Evolutionary conservation across 2,888 invertebrate species (phyloP), one percentile per base, ranked within the genome.

Genomic region (Saturnia pavonia): DNA sequence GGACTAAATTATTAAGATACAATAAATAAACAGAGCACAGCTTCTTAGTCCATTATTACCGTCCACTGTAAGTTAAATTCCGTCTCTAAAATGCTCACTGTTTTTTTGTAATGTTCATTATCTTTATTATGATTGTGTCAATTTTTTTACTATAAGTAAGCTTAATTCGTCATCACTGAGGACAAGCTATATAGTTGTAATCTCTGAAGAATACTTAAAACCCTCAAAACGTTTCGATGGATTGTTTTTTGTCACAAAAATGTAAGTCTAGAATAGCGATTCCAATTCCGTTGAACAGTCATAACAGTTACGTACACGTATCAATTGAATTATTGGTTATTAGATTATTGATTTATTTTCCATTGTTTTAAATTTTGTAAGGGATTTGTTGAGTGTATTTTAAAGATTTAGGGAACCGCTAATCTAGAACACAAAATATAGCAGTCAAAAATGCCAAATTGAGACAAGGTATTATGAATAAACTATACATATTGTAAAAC

Each of bases 11-110:
- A 27, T 27, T 57, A 27, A 19, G 25, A 27, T 60, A 60, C 11
- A 6, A 60, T 60, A 60, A 60, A 27, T 60, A 27, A 60, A 27
- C 19, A 25, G 14, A 60, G 57, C 76, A 72, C 73, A 71, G 75
- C 74, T 76, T 73, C 60, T 73, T 72, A 74, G 71, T 72, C 75
- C 71, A 72, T 80, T 76, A 76, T 74, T 80, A 84, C 91, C 91
- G 91, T 91, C 91, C 91, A 88, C 40, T 75, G 72, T 73, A 72
- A 60, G 80, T 79, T 82, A 79, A 77, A 88, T 77, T 87, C 90
- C 90, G 91, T 91, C 90, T 88, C 82, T 80, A 74, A 78, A 75
- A 75, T 79, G 81, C 80, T 85, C 77, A 82, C 72, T 76, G 40
- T 66, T 78, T 72, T 48, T 67, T 67, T 74, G 69, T 40, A 43